Percentiles rank a stretch among this genome's conserved stretches.
Conservation (phyloP, 2,888 invertebrate genomes). For the Sinodicranocentrus sp. region DNA sequence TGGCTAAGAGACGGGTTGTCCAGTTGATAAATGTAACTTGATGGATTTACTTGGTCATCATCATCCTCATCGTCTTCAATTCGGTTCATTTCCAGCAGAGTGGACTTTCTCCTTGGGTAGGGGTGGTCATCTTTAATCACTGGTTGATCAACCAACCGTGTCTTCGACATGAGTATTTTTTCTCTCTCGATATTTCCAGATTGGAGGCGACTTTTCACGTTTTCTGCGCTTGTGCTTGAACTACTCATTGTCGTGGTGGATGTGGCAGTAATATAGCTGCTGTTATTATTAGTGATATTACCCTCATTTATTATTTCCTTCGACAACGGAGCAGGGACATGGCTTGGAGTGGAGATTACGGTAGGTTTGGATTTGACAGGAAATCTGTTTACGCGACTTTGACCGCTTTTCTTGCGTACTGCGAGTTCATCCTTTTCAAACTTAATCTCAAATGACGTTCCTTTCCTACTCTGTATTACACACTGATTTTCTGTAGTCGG, state of each 20-base stretch:
- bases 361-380: background rate
- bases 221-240: background rate
- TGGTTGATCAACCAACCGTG: too few relatives aligned
- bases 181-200: too few relatives aligned
- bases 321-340: background rate
- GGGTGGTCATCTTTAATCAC: too few relatives aligned
- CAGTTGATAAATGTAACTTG: too few relatives aligned
- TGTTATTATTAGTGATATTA: background rate
- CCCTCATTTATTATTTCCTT: background rate
- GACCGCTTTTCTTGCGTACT: background rate
- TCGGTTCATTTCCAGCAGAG: too few relatives aligned
- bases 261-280: background rate
- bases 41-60: too few relatives aligned
- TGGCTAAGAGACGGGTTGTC: too few relatives aligned
- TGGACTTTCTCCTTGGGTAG: too few relatives aligned
- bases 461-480: constrained; percentile 21
- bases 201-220: background rate
- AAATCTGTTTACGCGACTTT: background rate
- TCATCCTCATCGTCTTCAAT: too few relatives aligned
- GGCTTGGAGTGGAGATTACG: background rate
- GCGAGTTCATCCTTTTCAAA: constrained; percentile 34
- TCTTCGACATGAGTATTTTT: too few relatives aligned
- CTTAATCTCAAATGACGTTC: constrained; percentile 30
- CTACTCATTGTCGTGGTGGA: background rate
- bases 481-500: background rate